These are phyloP conservation scores for Musca domestica DNA, from an alignment of 1,140 invertebrate genomes.

Conservation along the genomic window DNA sequence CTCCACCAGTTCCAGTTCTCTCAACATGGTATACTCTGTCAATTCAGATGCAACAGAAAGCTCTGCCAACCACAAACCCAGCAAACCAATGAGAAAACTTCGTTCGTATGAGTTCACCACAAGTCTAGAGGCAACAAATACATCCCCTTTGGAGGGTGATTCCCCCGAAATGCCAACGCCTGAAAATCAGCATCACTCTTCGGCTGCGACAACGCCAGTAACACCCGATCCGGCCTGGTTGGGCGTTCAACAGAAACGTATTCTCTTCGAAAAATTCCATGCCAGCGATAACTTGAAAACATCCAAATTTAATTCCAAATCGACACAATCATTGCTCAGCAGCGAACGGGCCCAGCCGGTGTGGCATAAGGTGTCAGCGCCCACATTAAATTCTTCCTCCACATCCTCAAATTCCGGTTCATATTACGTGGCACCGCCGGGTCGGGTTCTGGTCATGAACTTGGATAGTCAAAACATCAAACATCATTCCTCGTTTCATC, in stretches of 20 bases:
- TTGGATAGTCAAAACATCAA: background rate
- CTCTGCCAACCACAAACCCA: conserved; percentile 36
- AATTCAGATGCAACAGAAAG: conserved; percentile 43
- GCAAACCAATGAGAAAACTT: conserved; percentile 39
- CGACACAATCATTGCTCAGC: background rate
- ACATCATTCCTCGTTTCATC: conserved; percentile 18
- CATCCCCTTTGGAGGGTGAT: background rate
- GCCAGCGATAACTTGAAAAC: conserved; percentile 23
- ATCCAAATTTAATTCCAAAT: conserved; percentile 7
- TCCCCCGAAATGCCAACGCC: no score
- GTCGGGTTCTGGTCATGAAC: background rate
- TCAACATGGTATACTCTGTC: conserved; percentile 41
- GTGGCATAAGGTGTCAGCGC: background rate
- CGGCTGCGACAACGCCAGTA: conserved; percentile 16
- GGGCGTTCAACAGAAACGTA: conserved; percentile 46
- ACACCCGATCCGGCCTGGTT: conserved; percentile 39
- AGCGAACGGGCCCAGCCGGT: background rate
- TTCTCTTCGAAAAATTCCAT: conserved; percentile 42
- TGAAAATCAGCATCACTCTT: background rate
- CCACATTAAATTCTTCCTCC: background rate
- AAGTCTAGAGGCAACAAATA: background rate
- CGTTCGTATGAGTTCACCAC: conserved; percentile 22
- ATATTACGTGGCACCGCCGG: background rate
- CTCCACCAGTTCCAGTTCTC: conserved; percentile 25
- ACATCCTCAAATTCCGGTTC: background rate